Evolutionary conservation across 2,113 vertebrate genomes (phyloP).

Genomic region (Capreolus pygargus): DNA sequence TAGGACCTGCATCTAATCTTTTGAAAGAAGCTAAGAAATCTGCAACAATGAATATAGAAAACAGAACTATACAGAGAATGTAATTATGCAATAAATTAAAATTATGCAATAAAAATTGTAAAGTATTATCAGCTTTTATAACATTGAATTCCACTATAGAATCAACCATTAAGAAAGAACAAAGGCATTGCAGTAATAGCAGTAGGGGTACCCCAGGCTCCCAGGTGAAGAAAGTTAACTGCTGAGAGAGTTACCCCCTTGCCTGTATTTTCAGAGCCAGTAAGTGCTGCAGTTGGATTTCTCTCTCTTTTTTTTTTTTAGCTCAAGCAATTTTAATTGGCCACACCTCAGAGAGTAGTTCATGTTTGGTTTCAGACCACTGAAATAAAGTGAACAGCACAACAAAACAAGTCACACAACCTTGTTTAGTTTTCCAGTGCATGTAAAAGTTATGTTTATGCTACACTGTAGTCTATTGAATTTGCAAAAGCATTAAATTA

Average conservation of each 20-base stretch:
- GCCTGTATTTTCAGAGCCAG: background rate
- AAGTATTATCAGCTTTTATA: background rate
- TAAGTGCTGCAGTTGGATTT: background rate
- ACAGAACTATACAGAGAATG: background rate
- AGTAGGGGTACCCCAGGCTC: background rate
- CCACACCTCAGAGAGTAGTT: background rate
- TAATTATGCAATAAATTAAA: background rate
- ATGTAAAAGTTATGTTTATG: background rate
- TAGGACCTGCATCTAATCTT: background rate
- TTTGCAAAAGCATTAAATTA: background rate
- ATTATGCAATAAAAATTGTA: background rate
- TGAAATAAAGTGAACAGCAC: background rate
- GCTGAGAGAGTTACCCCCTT: background rate
- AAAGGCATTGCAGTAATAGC: background rate
- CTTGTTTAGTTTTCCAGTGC: background rate
- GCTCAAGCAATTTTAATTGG: background rate
- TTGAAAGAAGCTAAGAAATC: background rate
- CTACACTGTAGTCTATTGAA: background rate
- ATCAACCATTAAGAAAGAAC: background rate
- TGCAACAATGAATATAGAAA: background rate
- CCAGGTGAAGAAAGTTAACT: background rate
- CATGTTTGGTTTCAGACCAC: background rate
- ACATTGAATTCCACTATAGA: background rate
- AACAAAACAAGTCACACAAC: background rate
- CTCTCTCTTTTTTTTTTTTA: background rate